These are phyloP conservation scores for Danio jaintianensis DNA, from an alignment of 2,797 vertebrate genomes.

Conservation along the genomic window DNA sequence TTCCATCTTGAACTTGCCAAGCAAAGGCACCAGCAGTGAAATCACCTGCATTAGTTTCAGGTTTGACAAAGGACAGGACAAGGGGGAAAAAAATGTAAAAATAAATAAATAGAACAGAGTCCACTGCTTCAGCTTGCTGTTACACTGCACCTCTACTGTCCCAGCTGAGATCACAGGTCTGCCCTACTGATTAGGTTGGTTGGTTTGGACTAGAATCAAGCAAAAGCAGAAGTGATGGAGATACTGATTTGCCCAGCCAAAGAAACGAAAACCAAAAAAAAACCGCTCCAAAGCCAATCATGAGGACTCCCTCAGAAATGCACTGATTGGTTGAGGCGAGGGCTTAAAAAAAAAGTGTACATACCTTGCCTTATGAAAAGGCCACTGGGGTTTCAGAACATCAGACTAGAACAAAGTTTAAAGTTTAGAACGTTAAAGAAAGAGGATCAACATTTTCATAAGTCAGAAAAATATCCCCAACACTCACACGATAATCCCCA, in stretches of 20 bases:
- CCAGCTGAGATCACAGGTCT: slow-evolving; percentile 17
- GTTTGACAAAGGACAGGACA: slow-evolving; percentile 14
- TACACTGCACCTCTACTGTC: background rate
- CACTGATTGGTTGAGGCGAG: slow-evolving; percentile 70
- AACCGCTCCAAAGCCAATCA: slow-evolving; percentile 64
- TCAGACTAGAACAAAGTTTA: slow-evolving; percentile 80
- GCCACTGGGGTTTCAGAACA: slow-evolving; percentile 73
- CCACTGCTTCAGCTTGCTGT: background rate
- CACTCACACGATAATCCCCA: background rate
- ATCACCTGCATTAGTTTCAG: background rate
- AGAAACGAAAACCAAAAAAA: slow-evolving; percentile 26
- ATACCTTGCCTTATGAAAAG: slow-evolving; percentile 76
- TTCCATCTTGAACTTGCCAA: slow-evolving; percentile 6
- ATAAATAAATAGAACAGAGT: background rate
- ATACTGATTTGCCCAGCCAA: slow-evolving; percentile 38
- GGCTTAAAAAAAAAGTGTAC: slow-evolving; percentile 66
- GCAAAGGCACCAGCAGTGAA: background rate
- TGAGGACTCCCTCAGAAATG: slow-evolving; percentile 51
- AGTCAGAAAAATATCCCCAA: slow-evolving; percentile 26
- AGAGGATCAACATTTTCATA: slow-evolving; percentile 9
- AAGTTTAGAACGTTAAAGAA: slow-evolving; percentile 4
- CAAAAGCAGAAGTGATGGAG: slow-evolving; percentile 49
- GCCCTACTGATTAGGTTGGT: slow-evolving; percentile 62
- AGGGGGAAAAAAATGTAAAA: background rate
- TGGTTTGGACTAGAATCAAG: slow-evolving; percentile 62